These are phyloP conservation scores for Amphipoea oculea DNA, from an alignment of 2,888 invertebrate species.

Conservation along the genomic window DNA sequence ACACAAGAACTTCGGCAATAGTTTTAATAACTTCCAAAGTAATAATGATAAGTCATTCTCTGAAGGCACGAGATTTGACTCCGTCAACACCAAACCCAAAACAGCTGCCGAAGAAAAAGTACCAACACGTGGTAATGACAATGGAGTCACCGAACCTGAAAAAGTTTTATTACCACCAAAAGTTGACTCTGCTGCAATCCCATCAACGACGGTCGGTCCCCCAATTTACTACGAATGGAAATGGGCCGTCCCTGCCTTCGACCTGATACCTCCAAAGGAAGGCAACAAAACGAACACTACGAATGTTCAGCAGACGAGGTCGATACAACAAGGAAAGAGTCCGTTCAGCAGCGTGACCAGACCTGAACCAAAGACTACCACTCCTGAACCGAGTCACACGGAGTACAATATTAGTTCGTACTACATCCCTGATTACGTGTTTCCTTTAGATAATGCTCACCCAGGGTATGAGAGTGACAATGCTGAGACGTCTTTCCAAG, in stretches of 20 bases:
- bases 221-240: constrained; percentile 92
- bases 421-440: constrained; percentile 91
- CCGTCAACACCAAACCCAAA: constrained; percentile 78
- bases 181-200: constrained; percentile 79
- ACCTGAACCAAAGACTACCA: constrained; percentile 75
- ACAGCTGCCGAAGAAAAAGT: constrained; percentile 52
- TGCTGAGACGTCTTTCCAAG: constrained; percentile 91
- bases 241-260: constrained; percentile 92
- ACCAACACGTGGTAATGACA: constrained; percentile 40
- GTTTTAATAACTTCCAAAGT: constrained; percentile 75
- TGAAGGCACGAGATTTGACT: constrained; percentile 76
- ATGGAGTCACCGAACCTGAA: constrained; percentile 73
- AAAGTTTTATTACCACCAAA: constrained; percentile 90
- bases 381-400: constrained; percentile 79
- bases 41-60: constrained; percentile 76
- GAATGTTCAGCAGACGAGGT: constrained; percentile 70
- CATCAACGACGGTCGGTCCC: constrained; percentile 90
- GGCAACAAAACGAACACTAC: constrained; percentile 80
- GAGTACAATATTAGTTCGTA: constrained; percentile 91
- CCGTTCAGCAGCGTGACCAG: constrained; percentile 81
- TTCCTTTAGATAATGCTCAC: constrained; percentile 91
- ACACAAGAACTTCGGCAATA: constrained; percentile 78
- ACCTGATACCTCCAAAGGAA: constrained; percentile 89
- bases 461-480: constrained; percentile 90
- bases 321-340: constrained; percentile 74